Base-by-base conservation (phyloP, 2,113 vertebrate genomes). In the Bombycilla garrulus region DNA sequence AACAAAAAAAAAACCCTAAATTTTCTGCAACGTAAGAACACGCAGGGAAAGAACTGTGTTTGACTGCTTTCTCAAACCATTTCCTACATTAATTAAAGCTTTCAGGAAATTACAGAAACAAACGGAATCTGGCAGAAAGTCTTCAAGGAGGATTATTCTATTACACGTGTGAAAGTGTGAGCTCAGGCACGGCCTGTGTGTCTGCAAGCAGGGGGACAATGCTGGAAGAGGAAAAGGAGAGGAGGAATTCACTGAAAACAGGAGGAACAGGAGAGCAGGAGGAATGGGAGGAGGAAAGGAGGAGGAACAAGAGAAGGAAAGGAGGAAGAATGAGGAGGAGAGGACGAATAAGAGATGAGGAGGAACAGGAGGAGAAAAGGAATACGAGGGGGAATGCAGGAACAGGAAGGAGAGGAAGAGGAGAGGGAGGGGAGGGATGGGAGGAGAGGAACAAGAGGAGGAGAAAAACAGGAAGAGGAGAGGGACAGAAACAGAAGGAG, bases 11-110 rank as follows among this genome's bases (percentile, higher is more conserved):
- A n/a, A n/a, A n/a, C n/a, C n/a, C n/a, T n/a, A n/a, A n/a, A n/a
- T n/a, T n/a, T n/a, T n/a, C 40, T 44, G 33, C 53, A 50, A 26
- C 0, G 2, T 56, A 45, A 51, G 69, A 42, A 54, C 6, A 26
- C 1, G 5, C 0, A 3, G n/a, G 64, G 31, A 18, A 54, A 48
- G 5, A 51, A 61, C 0, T 33, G 51, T 5, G 33, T 24, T 62
- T 15, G 42, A 19, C 40, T 60, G 40, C 25, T 50, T 50, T 21
- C 35, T 18, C 22, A 47, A 84, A 56, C 25, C 26, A 21, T 40
- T 28, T 60, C 26, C 51, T 31, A 17, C 3, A 0, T 20, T 9
- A 12, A 48, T 40, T 9, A 54, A 50, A 33, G 48, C 38, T 42
- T n/a, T 28, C 62, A 47, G 35, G 38, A 67, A 76, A 57, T 5